Percentiles rank a stretch among this genome's conserved stretches.
Evolutionary conservation across 2,797 vertebrate species (phyloP).

Genomic region (Huso huso): DNA sequence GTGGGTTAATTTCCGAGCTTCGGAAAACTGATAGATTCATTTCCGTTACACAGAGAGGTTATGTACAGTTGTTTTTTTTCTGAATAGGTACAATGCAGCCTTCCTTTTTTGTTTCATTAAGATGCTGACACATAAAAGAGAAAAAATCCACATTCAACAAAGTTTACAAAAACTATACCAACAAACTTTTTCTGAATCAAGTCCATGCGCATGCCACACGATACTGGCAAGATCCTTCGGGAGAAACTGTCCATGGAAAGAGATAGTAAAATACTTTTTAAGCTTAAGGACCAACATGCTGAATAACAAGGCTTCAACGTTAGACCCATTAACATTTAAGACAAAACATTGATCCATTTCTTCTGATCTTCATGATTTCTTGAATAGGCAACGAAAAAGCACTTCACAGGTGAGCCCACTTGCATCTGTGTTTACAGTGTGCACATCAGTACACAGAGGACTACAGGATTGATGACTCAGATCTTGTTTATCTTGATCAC

Average conservation of each 20-base stretch:
- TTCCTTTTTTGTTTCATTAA: constrained; percentile 52
- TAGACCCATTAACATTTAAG: constrained; percentile 52
- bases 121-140: constrained; percentile 54
- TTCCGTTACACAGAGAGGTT: constrained; percentile 45
- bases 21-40: constrained; percentile 46
- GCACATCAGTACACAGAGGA: constrained; percentile 50
- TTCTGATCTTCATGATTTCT: constrained; percentile 10
- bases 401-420: constrained; percentile 45
- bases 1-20: constrained; percentile 43
- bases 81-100: constrained; percentile 35
- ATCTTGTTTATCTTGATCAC: constrained; percentile 57
- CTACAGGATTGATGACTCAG: constrained; percentile 59
- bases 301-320: constrained; percentile 44
- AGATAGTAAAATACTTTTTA: neutral
- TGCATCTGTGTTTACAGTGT: constrained; percentile 26
- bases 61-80: constrained; percentile 59
- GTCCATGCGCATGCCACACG: constrained; percentile 65
- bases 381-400: constrained; percentile 11
- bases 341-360: constrained; percentile 47
- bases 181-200: constrained; percentile 46
- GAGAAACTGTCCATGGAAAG: constrained; percentile 28
- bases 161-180: constrained; percentile 27
- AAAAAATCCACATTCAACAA: constrained; percentile 37
- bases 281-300: constrained; percentile 25
- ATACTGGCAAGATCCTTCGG: constrained; percentile 63